Conservation (phyloP, 2,797 vertebrate genomes). For the Cheirogaleus major region DNA sequence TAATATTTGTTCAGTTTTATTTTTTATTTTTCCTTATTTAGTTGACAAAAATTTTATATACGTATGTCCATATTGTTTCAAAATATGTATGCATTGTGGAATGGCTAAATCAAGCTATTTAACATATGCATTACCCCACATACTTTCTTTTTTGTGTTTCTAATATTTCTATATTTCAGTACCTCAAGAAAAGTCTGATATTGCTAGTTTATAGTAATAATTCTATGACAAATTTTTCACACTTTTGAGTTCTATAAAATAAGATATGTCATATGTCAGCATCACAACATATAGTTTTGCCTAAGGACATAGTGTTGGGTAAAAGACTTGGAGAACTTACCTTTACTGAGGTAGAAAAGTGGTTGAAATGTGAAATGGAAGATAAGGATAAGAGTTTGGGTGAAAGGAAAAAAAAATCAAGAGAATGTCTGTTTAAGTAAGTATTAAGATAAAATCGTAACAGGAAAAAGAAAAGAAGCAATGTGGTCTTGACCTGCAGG, state of each 20-base stretch:
- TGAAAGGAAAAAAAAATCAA: neutral
- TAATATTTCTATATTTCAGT: constrained; percentile 27
- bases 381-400: neutral
- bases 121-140: neutral
- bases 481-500: neutral
- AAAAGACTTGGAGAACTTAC: neutral
- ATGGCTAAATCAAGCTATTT: neutral
- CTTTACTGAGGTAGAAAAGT: neutral
- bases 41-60: neutral
- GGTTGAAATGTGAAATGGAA: constrained; percentile 10
- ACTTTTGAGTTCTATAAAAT: constrained; percentile 28
- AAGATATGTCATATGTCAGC: neutral
- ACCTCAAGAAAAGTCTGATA: constrained; percentile 26
- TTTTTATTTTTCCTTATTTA: neutral
- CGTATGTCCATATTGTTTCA: neutral
- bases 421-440: neutral
- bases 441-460: neutral
- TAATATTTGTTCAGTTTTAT: neutral
- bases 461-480: constrained; percentile 5
- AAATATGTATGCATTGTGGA: neutral
- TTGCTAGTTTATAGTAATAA: neutral
- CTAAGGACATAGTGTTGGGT: neutral
- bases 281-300: constrained; percentile 15
- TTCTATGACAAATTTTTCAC: neutral
- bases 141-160: neutral